Conservation (phyloP, 2,797 vertebrate genomes). For the Halcyon badia region DNA sequence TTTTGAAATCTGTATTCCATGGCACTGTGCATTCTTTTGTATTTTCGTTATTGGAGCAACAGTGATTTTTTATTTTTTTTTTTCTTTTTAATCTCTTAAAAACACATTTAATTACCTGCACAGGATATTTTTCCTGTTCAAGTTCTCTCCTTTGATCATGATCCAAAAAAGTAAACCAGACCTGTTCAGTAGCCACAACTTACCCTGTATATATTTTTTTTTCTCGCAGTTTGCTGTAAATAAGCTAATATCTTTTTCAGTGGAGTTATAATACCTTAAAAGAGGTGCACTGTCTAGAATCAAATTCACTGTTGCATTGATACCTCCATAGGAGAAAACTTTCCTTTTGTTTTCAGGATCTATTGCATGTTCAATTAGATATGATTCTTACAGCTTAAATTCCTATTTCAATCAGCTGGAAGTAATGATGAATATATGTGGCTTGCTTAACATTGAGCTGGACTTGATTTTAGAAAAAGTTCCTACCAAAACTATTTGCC, state of each 20-base stretch:
- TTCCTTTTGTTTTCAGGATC: neutral
- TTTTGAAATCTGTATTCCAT: neutral
- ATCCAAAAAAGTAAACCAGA: neutral
- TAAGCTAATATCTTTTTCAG: neutral
- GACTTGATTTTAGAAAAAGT: neutral
- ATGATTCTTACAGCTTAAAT: neutral
- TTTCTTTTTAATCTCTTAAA: neutral
- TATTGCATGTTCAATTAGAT: neutral
- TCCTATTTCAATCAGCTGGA: neutral
- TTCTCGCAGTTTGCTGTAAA: neutral
- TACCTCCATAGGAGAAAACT: neutral
- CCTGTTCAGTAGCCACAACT: neutral
- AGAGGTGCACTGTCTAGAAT: neutral
- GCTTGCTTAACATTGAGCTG: neutral
- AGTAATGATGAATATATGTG: neutral
- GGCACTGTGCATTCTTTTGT: neutral
- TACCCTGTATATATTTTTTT: neutral
- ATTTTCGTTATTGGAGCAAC: neutral
- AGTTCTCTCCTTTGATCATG: neutral
- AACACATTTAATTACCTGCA: neutral
- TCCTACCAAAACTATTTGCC: neutral
- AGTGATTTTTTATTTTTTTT: neutral
- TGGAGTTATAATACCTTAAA: neutral
- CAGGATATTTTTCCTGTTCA: neutral
- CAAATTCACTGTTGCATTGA: neutral